Evolutionary conservation across 2,797 vertebrate species (phyloP).

Genomic region (Neostethus bicornis): DNA sequence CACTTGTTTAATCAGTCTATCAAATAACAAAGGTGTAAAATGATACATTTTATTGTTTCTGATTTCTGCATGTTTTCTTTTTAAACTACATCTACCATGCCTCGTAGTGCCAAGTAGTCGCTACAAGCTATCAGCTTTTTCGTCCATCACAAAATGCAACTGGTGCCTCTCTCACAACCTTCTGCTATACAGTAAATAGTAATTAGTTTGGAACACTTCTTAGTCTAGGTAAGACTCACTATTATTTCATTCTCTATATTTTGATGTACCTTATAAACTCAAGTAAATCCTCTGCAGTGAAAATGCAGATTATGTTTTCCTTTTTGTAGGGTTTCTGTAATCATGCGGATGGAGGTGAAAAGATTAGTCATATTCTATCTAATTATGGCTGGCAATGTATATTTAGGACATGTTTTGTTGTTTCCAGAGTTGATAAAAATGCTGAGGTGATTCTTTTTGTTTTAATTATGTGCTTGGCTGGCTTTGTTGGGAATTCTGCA

Average conservation of each 20-base stretch:
- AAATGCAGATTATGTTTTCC: background rate
- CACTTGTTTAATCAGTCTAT: background rate
- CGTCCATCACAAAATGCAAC: background rate
- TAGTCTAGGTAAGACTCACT: background rate
- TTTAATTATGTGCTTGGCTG: slow-evolving; percentile 50
- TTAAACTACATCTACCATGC: slow-evolving; percentile 12
- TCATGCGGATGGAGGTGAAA: slow-evolving; percentile 24
- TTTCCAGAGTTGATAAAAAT: slow-evolving; percentile 27
- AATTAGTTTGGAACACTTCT: slow-evolving; percentile 7
- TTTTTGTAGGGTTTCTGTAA: slow-evolving; percentile 20
- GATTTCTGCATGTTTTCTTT: slow-evolving; percentile 10
- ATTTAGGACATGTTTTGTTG: slow-evolving; percentile 48
- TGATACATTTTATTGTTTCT: background rate
- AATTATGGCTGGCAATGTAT: slow-evolving; percentile 57
- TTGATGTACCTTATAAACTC: slow-evolving; percentile 4
- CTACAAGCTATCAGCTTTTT: slow-evolving; percentile 13
- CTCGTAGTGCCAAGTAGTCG: slow-evolving; percentile 2
- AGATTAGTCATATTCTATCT: slow-evolving; percentile 35
- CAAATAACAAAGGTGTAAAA: slow-evolving; percentile 3
- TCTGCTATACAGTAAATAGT: background rate
- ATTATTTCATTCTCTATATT: slow-evolving; percentile 14
- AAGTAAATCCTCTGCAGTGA: slow-evolving; percentile 15
- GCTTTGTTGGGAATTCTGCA: slow-evolving; percentile 47
- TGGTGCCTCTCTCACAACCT: slow-evolving; percentile 6
- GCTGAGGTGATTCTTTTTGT: slow-evolving; percentile 41